phyloP scores from a whole-genome alignment of 2,113 vertebrate species.

The Aleadryas rufinucha region DNA sequence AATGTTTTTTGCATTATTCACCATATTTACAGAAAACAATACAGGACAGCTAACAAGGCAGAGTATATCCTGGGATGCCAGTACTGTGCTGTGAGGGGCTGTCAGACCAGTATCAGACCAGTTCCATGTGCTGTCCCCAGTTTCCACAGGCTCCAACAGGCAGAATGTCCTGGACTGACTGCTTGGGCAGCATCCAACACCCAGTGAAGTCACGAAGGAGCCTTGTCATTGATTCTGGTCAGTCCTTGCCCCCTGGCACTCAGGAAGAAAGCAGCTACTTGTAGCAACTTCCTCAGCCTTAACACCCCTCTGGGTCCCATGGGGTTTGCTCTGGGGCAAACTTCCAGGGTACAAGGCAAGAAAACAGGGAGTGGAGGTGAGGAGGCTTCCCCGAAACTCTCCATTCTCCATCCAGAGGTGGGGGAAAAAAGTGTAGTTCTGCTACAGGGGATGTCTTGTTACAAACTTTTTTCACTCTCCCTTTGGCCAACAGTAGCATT shows the following conservation, averaged over 20 bases:
- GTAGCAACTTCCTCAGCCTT: not conserved
- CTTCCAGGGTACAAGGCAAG: not conserved
- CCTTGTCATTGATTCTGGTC: not conserved
- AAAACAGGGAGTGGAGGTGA: not conserved
- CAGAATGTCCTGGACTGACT: not conserved
- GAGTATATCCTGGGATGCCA: not conserved
- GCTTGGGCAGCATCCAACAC: not conserved
- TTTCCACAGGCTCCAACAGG: not conserved
- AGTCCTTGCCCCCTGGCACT: not conserved
- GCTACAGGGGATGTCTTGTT: not conserved
- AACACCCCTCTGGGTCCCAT: accelerated
- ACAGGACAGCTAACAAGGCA: not conserved
- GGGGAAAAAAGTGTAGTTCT: not conserved
- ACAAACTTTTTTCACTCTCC: not conserved
- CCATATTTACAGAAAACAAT: conserved; percentile 19
- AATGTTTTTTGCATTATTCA: conserved; percentile 19
- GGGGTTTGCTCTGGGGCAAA: not conserved
- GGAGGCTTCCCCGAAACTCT: not conserved
- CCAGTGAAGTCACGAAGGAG: not conserved
- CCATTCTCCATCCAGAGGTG: not conserved
- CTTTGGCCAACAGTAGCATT: not conserved
- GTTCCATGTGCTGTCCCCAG: not conserved
- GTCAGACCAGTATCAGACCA: not conserved
- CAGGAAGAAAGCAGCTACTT: not conserved
- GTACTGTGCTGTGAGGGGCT: not conserved